Evolutionary conservation across 2,113 vertebrate species (phyloP), one percentile per base, ranked within the genome.

Genomic region (Columba livia): DNA sequence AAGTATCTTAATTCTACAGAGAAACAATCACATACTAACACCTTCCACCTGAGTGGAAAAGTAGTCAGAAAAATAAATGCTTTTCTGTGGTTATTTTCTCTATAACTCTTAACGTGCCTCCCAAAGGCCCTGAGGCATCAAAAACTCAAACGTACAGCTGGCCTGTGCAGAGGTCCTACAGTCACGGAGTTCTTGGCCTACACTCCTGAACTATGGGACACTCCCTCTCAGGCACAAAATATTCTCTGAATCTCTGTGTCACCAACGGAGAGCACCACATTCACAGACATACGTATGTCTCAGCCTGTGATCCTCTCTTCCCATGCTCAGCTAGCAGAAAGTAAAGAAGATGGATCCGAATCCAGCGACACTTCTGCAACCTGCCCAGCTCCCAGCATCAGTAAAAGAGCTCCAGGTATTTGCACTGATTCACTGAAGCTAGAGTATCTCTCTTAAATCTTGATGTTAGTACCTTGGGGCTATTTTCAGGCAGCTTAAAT

Each of bases 401-500:
- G 25, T 64, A 74, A 47, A 92, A 79, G 61, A 28, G 38, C 58
- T 86, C 66, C 2, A 2, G 7, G 19, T 42, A 53, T 28, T 80
- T 86, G 67, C 32, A 84, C 20, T 78, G 51, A 86, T 60, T 79
- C 34, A 51, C 53, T 81, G 77, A 89, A 93, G 56, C 42, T 84
- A 44, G 5, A 66, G 25, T 36, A 70, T 34, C 36, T 82, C 40
- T 50, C 51, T 15, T 70, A 47, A 82, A 85, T 85, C 62, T 54
- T 72, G 13, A 48, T 36, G 20, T 48, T 82, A 32, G 9, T 86
- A 51, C 56, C 82, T 77, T 73, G 54, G 21, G 36, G 54, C 18
- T 91, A 69, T 82, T 93, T 97, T 90, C 66, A 88, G 48, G 66
- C n/a, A 73, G 40, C 23, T 89, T 77, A 85, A 90, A 93, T 72